phyloP scores from a whole-genome alignment of 2,797 vertebrate species.

The Moxostoma hubbsi region DNA sequence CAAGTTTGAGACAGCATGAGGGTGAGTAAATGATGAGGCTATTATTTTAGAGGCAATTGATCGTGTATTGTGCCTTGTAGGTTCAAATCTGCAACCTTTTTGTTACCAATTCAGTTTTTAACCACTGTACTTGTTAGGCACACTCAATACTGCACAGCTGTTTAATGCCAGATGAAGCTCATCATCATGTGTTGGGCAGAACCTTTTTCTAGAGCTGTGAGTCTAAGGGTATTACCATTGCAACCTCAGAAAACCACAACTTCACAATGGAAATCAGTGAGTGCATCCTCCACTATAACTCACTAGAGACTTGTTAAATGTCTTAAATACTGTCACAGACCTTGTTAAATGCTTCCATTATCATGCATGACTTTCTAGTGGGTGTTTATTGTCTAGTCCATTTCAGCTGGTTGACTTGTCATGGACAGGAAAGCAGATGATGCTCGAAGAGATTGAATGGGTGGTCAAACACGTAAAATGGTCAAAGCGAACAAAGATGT shows the following conservation, averaged over 20 bases:
- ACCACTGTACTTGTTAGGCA: background rate
- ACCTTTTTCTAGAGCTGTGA: too few relatives aligned
- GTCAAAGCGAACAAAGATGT: conserved; percentile 34
- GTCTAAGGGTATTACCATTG: conserved; percentile 54
- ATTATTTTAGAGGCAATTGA: too few relatives aligned
- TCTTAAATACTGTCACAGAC: conserved; percentile 31
- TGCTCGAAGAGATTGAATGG: conserved; percentile 7
- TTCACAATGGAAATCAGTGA: conserved; percentile 47
- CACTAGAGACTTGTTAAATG: conserved; percentile 21
- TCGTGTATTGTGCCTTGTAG: too few relatives aligned
- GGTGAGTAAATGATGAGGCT: too few relatives aligned
- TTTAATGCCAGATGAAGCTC: conserved; percentile 20
- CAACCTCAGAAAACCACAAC: conserved; percentile 63
- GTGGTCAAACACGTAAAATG: conserved; percentile 11
- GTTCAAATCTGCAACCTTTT: too few relatives aligned
- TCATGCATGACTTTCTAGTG: conserved; percentile 13
- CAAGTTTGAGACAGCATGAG: too few relatives aligned
- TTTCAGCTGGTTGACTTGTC: conserved; percentile 14
- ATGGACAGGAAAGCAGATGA: conserved; percentile 21
- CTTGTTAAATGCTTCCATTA: background rate
- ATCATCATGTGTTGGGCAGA: conserved; percentile 22
- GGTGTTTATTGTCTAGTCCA: conserved; percentile 26
- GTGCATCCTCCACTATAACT: conserved; percentile 41
- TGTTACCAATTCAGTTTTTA: too few relatives aligned
- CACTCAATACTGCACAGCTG: background rate